Evolutionary conservation across 92 coral and sea anemone genomes (phyloP).

Genomic region (Palythoa heliodiscus): DNA sequence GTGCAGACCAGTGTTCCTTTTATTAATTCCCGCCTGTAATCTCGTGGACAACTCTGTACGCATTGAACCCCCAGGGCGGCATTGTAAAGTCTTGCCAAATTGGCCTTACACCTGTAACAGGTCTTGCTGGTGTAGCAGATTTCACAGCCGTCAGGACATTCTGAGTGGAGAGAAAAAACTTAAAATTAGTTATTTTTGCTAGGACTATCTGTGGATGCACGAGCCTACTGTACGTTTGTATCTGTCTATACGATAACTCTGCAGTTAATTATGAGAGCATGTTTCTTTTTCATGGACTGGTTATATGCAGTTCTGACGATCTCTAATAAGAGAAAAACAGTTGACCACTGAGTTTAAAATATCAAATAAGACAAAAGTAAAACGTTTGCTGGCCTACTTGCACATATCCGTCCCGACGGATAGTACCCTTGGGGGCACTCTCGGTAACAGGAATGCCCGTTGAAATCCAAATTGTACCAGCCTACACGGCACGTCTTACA

Average conservation of each 20-base stretch:
- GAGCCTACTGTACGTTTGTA: not conserved
- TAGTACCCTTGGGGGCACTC: constrained; percentile 33
- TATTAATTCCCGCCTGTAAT: constrained; percentile 13
- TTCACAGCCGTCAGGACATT: constrained; percentile 36
- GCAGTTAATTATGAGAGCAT: too few species aligned
- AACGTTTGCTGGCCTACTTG: constrained; percentile 12
- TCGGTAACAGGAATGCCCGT: constrained; percentile 39
- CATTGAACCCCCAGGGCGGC: constrained; percentile 27
- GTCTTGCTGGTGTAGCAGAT: constrained; percentile 37
- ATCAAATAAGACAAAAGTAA: not conserved
- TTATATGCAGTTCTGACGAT: too few species aligned
- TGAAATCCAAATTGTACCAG: constrained; percentile 33
- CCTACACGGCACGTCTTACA: constrained; percentile 33
- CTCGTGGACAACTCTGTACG: constrained; percentile 18
- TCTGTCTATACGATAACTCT: too few species aligned
- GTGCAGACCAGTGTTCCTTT: constrained; percentile 38
- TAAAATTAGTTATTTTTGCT: not conserved
- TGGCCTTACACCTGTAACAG: constrained; percentile 21
- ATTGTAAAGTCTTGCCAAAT: constrained; percentile 31
- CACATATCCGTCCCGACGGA: constrained; percentile 17
- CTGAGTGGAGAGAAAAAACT: not conserved
- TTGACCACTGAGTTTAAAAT: too few species aligned
- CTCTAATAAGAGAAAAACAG: too few species aligned
- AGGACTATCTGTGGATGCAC: too few species aligned
- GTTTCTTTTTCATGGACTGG: not conserved